Evolutionary conservation across 2,797 vertebrate genomes (phyloP), one percentile per base, ranked within the genome.

Genomic region (Sarcoramphus papa): DNA sequence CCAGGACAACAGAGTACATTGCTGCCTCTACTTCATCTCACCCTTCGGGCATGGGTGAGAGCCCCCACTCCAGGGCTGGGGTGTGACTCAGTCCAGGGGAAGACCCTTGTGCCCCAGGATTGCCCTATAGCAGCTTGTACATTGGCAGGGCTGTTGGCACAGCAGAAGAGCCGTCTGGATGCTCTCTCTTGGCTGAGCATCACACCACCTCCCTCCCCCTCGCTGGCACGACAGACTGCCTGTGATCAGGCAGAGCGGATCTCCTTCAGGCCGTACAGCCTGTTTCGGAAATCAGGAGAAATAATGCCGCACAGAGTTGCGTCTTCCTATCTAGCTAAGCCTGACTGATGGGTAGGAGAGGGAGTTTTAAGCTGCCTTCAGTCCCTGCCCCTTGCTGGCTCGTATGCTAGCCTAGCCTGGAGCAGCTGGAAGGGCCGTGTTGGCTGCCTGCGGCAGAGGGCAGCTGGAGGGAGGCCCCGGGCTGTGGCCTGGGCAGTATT

Each of bases 1-100:
- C 96, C 98, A 99, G 94, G 99, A 99, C 98, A 99, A 99, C 98
- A 94, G 99, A n/a, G 99, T 99, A 85, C 99, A 99, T 89, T 99
- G 99, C 98, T 99, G 99, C 96, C 98, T 99, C 9, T 99, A 99
- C 97, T 99, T 99, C 97, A 99, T 99, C 93, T 99, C 99, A 2
- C 99, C 99, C 3, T 99, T 99, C 6, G 99, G 99, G 45, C 99
- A 99, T 0, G 99, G 99, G 99, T 99, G 97, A 97, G 93, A 57
- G 94, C 37, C 76, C 62, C 67, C 3, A 3, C 50, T 47, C 15
- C 10, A 1, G 15, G 40, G 30, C 37, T 1, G 5, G n/a, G 28
- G 5, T 4, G 1, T 45, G 27, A 24, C 45, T 91, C 28, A 6
- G 43, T 28, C 18, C 11, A 8, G 54, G 72, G 15, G 51, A 62